phyloP scores from a whole-genome alignment of 2,888 invertebrate species.

The Phyllotreta cruciferae region DNA sequence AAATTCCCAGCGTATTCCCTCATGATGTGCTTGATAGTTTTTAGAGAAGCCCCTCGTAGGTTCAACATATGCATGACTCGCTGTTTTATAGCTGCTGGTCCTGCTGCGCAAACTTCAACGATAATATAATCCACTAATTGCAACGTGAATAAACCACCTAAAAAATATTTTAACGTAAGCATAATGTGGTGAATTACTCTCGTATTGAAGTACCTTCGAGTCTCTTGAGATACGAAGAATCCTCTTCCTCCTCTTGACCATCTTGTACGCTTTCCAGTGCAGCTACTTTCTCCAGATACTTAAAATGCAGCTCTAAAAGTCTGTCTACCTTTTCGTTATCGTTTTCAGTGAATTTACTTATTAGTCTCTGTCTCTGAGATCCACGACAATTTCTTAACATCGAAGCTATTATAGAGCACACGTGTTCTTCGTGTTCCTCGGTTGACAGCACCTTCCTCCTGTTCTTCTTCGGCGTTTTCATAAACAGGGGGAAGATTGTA shows the following conservation, averaged over 20 bases:
- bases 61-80: conserved; percentile 88
- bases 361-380: conserved; percentile 85
- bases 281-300: conserved; percentile 91
- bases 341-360: conserved; percentile 97
- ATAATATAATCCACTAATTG: conserved; percentile 93
- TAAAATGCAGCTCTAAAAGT: conserved; percentile 94
- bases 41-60: conserved; percentile 87
- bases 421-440: conserved; percentile 95
- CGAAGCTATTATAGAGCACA: conserved; percentile 90
- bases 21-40: conserved; percentile 93
- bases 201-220: conserved; percentile 67
- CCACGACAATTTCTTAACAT: conserved; percentile 95
- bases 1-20: conserved; percentile 96
- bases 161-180: neutral
- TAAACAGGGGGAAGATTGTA: conserved; percentile 97
- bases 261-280: conserved; percentile 80
- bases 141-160: conserved; percentile 87
- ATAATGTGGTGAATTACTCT: no score
- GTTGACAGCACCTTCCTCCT: conserved; percentile 77
- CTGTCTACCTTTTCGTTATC: conserved; percentile 98
- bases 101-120: conserved; percentile 78
- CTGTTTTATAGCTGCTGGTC: conserved; percentile 78
- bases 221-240: conserved; percentile 86
- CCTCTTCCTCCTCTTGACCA: conserved; percentile 67
- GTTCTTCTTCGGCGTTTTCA: conserved; percentile 95